Evolutionary conservation across 2,888 invertebrate species (phyloP).

Genomic region (Phyto melanocephala): DNA sequence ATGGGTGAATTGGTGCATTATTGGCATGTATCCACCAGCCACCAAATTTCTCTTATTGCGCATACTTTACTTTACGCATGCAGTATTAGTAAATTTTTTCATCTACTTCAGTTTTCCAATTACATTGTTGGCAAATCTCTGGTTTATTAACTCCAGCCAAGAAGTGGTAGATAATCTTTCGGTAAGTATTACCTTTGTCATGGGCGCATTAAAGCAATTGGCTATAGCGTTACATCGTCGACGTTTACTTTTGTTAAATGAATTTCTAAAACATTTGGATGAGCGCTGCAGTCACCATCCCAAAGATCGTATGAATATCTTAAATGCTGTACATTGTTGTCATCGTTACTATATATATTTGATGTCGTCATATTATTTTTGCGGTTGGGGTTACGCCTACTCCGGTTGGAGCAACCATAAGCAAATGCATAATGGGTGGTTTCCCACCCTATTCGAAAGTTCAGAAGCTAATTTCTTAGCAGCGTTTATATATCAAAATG

Average conservation of each 20-base stretch:
- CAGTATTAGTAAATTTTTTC: constrained; percentile 41
- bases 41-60: not conserved
- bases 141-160: constrained; percentile 42
- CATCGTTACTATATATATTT: constrained; percentile 48
- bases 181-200: constrained; percentile 56
- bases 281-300: constrained; percentile 44
- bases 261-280: constrained; percentile 60
- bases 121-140: constrained; percentile 45
- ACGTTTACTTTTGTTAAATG: constrained; percentile 25
- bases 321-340: constrained; percentile 53
- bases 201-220: constrained; percentile 59
- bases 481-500: constrained; percentile 55
- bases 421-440: constrained; percentile 65
- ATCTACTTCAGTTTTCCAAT: constrained; percentile 49
- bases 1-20: constrained; percentile 62
- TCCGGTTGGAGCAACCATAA: constrained; percentile 56
- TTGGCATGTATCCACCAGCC: constrained; percentile 64
- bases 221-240: constrained; percentile 33
- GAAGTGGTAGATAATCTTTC: constrained; percentile 64
- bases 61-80: constrained; percentile 63
- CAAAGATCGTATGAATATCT: constrained; percentile 58
- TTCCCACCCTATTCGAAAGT: constrained; percentile 61
- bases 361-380: constrained; percentile 48
- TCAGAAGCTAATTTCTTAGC: constrained; percentile 52
- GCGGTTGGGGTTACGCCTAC: constrained; percentile 47